Evolutionary conservation across 2,797 vertebrate species (phyloP).

Genomic region (Acipenser oxyrinchus): DNA sequence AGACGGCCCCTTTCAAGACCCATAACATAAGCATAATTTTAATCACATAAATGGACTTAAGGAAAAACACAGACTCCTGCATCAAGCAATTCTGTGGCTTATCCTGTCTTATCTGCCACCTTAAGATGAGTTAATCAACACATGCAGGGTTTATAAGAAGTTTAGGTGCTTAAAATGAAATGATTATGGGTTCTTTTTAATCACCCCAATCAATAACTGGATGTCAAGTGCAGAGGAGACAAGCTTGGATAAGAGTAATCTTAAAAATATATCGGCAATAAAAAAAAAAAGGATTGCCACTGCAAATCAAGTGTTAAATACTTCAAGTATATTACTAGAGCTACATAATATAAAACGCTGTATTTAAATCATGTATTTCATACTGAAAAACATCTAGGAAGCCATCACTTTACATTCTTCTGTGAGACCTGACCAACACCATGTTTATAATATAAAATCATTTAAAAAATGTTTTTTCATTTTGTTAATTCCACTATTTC

Average conservation of each 20-base stretch:
- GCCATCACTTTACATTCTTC: too few relatives aligned
- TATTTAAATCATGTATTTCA: too few relatives aligned
- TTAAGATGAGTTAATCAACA: conserved; percentile 78
- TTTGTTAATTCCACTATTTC: too few relatives aligned
- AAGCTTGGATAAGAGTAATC: conserved; percentile 30
- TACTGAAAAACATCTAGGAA: too few relatives aligned
- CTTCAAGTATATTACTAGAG: neutral
- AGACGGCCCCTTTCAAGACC: conserved; percentile 14
- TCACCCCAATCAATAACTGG: conserved; percentile 49
- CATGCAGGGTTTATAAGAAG: conserved; percentile 74
- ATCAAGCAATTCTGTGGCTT: conserved; percentile 71
- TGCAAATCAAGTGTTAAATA: conserved; percentile 2
- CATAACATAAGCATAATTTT: conserved; percentile 32
- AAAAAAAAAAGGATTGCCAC: neutral
- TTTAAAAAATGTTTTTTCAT: too few relatives aligned
- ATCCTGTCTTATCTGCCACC: conserved; percentile 74
- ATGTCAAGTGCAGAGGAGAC: conserved; percentile 44
- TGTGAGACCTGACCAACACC: too few relatives aligned
- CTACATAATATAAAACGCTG: too few relatives aligned
- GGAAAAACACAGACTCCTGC: conserved; percentile 62
- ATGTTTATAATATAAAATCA: too few relatives aligned
- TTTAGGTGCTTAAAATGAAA: conserved; percentile 79
- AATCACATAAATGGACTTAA: conserved; percentile 32
- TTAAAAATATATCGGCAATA: conserved; percentile 18
- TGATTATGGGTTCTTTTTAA: conserved; percentile 61